phyloP scores from a whole-genome alignment of 2,888 invertebrate genomes.

The Ochropleura plecta region DNA sequence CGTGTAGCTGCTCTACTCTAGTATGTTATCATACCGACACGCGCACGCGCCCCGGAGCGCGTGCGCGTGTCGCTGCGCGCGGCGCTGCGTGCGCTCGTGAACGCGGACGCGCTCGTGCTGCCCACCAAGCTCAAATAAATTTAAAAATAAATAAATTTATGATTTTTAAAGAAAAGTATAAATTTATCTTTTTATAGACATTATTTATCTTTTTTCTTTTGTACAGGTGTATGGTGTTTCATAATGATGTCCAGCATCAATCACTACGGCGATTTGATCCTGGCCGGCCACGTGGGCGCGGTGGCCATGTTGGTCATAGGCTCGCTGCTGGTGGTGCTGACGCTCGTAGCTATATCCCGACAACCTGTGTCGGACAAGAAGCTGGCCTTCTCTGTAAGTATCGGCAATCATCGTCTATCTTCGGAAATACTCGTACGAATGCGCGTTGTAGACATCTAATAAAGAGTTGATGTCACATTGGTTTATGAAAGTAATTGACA shows the following conservation, averaged over 20 bases:
- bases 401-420: background rate
- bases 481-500: too few species aligned
- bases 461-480: background rate
- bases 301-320: conserved; percentile 57
- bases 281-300: conserved; percentile 75
- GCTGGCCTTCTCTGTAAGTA: conserved; percentile 91
- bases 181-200: background rate
- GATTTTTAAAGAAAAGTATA: background rate
- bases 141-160: too few species aligned
- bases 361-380: conserved; percentile 92
- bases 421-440: background rate
- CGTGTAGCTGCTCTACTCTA: too few species aligned
- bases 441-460: background rate
- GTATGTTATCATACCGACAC: too few species aligned
- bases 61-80: too few species aligned
- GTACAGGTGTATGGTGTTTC: conserved; percentile 82
- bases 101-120: too few species aligned
- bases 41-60: too few species aligned
- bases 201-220: background rate
- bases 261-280: conserved; percentile 74
- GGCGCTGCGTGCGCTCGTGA: too few species aligned
- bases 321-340: conserved; percentile 79
- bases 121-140: too few species aligned
- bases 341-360: conserved; percentile 89
- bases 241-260: conserved; percentile 80